Percentiles rank a stretch among this genome's conserved stretches.
Conservation (phyloP, 1,140 invertebrate genomes). For the Globodera rostochiensis region DNA sequence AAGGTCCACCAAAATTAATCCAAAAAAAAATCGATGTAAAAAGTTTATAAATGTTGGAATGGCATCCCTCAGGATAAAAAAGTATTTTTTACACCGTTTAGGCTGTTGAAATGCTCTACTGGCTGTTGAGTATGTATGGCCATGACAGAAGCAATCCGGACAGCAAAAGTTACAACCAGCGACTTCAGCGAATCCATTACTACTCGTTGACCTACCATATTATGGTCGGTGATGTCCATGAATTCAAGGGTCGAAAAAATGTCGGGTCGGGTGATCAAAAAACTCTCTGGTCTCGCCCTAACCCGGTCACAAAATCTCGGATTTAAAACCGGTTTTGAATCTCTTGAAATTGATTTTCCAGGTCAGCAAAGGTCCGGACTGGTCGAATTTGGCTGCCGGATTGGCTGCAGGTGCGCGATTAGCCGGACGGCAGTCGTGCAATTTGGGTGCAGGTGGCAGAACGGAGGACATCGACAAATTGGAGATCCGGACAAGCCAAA, state of each 20-base stretch:
- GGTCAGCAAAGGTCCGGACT: conserved; percentile 61
- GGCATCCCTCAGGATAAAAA: background rate
- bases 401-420: conserved; percentile 67
- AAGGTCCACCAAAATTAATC: conserved; percentile 22
- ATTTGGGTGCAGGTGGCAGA: conserved; percentile 56
- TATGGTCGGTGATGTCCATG: conserved; percentile 54
- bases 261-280: background rate
- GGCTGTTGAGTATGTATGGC: conserved; percentile 67
- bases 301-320: too few species aligned
- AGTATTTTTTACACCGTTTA: conserved; percentile 27
- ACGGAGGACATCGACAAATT: conserved; percentile 53
- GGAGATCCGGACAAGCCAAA: conserved; percentile 51
- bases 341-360: background rate
- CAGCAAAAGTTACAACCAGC: conserved; percentile 59
- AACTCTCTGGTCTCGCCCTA: too few species aligned
- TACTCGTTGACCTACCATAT: conserved; percentile 69
- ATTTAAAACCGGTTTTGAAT: too few species aligned
- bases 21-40: background rate
- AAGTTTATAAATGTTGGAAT: too few species aligned
- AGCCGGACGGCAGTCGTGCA: conserved; percentile 68
- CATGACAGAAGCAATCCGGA: conserved; percentile 59
- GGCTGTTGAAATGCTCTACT: conserved; percentile 68
- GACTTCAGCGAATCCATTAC: conserved; percentile 68
- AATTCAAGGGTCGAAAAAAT: background rate
- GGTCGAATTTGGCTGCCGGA: conserved; percentile 67